phyloP scores from a whole-genome alignment of 1,140 invertebrate genomes.

The Pseudachorutes palmiensis region DNA sequence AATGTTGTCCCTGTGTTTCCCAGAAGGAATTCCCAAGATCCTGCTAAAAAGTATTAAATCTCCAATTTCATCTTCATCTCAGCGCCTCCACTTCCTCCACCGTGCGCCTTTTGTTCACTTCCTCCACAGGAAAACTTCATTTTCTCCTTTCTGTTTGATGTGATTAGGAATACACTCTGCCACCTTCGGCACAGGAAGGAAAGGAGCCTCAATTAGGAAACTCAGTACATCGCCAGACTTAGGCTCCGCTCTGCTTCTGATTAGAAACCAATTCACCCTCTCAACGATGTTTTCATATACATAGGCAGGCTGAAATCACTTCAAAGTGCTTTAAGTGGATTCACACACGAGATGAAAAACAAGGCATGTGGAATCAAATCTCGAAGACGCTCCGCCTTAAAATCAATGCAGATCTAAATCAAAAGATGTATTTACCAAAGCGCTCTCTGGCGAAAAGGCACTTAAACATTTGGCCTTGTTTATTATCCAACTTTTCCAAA shows the following conservation, averaged over 20 bases:
- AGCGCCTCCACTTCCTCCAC: no score
- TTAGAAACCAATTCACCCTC: conserved; percentile 1
- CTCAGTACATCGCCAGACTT: background rate
- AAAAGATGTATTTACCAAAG: no score
- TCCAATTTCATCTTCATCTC: conserved; percentile 10
- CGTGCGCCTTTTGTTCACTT: no score
- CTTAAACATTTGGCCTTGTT: no score
- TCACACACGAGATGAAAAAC: no score
- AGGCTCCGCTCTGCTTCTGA: background rate
- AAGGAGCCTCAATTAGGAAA: background rate
- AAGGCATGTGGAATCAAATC: no score
- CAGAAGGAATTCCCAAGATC: background rate
- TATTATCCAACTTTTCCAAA: no score
- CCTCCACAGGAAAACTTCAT: background rate
- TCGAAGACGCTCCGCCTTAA: no score
- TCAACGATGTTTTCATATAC: background rate
- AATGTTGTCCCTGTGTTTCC: background rate
- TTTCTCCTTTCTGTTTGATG: background rate
- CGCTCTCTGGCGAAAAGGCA: no score
- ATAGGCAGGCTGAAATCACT: no score
- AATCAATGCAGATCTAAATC: no score
- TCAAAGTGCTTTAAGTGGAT: no score
- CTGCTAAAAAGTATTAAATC: conserved; percentile 14
- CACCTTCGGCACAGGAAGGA: background rate
- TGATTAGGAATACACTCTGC: background rate